Percentiles rank a stretch among this genome's conserved stretches.
Evolutionary conservation across 1,140 invertebrate genomes (phyloP).

Genomic region (Drosophila nasuta): DNA sequence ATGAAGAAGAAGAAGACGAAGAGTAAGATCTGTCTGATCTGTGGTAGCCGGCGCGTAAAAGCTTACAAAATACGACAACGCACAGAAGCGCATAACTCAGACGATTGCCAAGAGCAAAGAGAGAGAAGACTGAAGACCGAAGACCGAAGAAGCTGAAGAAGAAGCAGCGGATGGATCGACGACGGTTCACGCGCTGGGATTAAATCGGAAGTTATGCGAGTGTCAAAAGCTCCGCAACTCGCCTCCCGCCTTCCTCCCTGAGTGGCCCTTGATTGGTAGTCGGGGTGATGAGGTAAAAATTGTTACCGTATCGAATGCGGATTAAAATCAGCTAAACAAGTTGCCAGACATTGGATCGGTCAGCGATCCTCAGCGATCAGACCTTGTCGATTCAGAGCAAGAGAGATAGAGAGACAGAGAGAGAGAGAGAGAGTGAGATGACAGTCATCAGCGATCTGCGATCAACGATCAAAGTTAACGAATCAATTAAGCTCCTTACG

Average conservation of each 20-base stretch:
- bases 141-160: background rate
- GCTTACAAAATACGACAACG: slow-evolving; percentile 82
- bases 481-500: slow-evolving; percentile 51
- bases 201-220: slow-evolving; percentile 82
- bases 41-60: slow-evolving; percentile 79
- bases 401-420: background rate
- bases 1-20: background rate
- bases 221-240: slow-evolving; percentile 62
- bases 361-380: slow-evolving; percentile 35
- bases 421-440: background rate
- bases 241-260: too few relatives aligned
- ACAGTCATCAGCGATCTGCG: background rate
- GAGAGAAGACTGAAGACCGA: background rate
- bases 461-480: slow-evolving; percentile 37
- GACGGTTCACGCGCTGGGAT: slow-evolving; percentile 75
- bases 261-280: slow-evolving; percentile 54
- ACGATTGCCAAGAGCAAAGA: slow-evolving; percentile 28
- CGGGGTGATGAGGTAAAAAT: slow-evolving; percentile 76
- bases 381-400: slow-evolving; percentile 31
- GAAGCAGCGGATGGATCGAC: slow-evolving; percentile 47
- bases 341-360: slow-evolving; percentile 61
- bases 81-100: slow-evolving; percentile 79
- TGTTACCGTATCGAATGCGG: slow-evolving; percentile 83
- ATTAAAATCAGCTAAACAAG: slow-evolving; percentile 82
- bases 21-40: slow-evolving; percentile 13